Evolutionary conservation across 2,797 vertebrate genomes (phyloP).

Genomic region (Otolemur crassicaudatus): DNA sequence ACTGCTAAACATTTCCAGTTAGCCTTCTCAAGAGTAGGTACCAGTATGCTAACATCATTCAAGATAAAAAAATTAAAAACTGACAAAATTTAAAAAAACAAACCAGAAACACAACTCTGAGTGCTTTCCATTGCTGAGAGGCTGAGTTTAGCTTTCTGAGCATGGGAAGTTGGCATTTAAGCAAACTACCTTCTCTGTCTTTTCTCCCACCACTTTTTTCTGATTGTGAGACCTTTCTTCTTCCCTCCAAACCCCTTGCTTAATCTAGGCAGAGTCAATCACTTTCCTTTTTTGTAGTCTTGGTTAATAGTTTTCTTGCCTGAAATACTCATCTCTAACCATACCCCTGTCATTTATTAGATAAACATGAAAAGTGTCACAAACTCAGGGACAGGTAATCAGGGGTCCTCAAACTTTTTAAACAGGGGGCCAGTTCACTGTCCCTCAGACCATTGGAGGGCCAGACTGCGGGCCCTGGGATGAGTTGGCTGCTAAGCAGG

Average conservation of each 20-base stretch:
- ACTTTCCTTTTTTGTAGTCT: neutral
- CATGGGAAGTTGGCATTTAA: neutral
- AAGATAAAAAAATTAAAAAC: neutral
- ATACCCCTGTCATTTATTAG: neutral
- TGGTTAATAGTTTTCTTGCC: neutral
- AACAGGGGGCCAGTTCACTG: no score
- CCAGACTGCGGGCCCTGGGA: no score
- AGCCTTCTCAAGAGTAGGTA: neutral
- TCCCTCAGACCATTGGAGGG: no score
- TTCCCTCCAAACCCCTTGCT: neutral
- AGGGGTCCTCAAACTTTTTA: no score
- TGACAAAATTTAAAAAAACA: neutral
- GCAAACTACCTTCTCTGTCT: neutral
- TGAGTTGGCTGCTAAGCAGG: no score
- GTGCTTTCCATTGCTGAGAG: neutral
- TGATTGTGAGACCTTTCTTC: neutral
- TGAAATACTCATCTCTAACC: neutral
- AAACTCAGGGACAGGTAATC: neutral
- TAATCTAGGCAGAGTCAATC: neutral
- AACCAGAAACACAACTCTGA: neutral
- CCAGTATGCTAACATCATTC: neutral
- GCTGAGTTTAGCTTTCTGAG: neutral
- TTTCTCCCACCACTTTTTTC: neutral
- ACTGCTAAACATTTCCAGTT: neutral
- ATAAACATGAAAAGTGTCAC: neutral